Percentiles rank a stretch among this genome's conserved stretches.
Conservation (phyloP, 1,140 invertebrate species). For the Cherax quadricarinatus region DNA sequence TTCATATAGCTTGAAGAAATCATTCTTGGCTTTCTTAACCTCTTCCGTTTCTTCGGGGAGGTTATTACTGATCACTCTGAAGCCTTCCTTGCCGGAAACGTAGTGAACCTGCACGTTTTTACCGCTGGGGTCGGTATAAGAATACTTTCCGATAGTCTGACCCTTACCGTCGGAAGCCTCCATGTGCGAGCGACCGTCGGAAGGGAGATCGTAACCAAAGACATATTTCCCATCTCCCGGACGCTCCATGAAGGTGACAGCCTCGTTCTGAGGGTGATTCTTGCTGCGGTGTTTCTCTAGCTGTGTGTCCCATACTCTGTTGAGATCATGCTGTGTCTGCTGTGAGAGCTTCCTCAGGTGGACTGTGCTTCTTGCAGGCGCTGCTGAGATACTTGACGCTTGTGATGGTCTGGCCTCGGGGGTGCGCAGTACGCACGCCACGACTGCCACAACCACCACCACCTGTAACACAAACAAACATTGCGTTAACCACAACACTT, state of each 20-base stretch:
- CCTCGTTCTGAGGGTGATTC: not conserved
- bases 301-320: constrained; percentile 64
- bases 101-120: constrained; percentile 71
- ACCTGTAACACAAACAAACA: constrained; percentile 30
- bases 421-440: constrained; percentile 48
- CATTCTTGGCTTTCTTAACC: constrained; percentile 37
- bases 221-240: constrained; percentile 60
- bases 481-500: not conserved
- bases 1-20: constrained; percentile 47
- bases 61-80: constrained; percentile 71
- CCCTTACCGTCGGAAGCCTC: constrained; percentile 70
- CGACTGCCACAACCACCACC: constrained; percentile 62
- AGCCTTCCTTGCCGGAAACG: constrained; percentile 58
- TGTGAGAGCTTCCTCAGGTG: constrained; percentile 36
- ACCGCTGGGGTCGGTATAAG: constrained; percentile 64
- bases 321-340: constrained; percentile 39
- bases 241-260: constrained; percentile 56
- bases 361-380: constrained; percentile 6
- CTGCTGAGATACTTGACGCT: not conserved
- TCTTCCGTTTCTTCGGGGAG: constrained; percentile 69
- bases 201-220: constrained; percentile 50
- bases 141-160: constrained; percentile 69
- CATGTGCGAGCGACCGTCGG: constrained; percentile 48
- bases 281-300: constrained; percentile 37
- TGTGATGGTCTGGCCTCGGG: constrained; percentile 50